Conservation (phyloP, 2,888 invertebrate species). For the Athripsodes cinereus region DNA sequence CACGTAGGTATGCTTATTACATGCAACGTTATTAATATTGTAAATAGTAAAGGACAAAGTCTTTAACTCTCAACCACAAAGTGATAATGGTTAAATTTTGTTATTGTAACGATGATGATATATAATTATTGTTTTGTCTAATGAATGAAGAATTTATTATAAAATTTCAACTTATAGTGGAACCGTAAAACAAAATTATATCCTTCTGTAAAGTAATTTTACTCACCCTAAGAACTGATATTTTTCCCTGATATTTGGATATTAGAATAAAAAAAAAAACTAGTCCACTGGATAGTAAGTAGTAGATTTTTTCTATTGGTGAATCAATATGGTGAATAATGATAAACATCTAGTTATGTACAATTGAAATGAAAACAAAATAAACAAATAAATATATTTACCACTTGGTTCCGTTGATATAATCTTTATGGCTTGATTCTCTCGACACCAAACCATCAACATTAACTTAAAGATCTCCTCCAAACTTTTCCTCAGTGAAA, state of each 20-base stretch:
- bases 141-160: background rate
- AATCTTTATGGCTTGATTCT: conserved; percentile 62
- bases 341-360: no score
- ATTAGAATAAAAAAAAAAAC: conserved; percentile 1
- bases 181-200: background rate
- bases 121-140: no score
- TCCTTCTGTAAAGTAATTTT: background rate
- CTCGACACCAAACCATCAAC: conserved; percentile 77
- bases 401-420: conserved; percentile 56
- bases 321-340: no score
- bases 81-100: no score
- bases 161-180: background rate
- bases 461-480: conserved; percentile 77
- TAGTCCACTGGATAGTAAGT: no score
- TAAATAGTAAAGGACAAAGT: no score
- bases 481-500: conserved; percentile 56
- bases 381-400: conserved; percentile 39
- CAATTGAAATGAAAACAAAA: no score
- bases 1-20: no score
- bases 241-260: background rate
- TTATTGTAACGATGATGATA: no score
- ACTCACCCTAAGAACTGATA: background rate
- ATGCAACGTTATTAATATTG: no score
- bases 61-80: no score
- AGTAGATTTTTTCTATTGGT: no score